Base-by-base conservation (phyloP, 2,113 vertebrate genomes). In the Odontesthes bonariensis region DNA sequence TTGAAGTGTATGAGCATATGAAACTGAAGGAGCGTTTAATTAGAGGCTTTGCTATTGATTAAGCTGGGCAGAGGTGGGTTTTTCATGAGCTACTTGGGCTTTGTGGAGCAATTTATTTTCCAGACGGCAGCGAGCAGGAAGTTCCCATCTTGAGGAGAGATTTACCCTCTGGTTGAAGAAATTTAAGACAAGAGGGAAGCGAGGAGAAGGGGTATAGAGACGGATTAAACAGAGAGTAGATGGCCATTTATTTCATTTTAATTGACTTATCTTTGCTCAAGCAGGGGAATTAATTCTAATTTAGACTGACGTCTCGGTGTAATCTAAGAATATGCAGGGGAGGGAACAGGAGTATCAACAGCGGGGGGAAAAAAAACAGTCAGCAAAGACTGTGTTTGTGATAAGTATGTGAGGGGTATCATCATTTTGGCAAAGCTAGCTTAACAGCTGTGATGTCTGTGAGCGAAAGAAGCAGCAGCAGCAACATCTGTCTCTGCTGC, bases 21-120 rank as follows among this genome's bases (percentile, higher is more conserved):
- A 88, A 88, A 86, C 72, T 78, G 81, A 85, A 87, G 77, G 57
- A 88, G 72, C 42, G 14, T 89, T 93, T 89, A 87, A 90, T 89
- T 91, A 86, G 81, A 77, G 67, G 69, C 80, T 73, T 86, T 73
- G 75, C 75, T 86, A 85, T 86, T 88, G 88, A 91, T 91, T 86
- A 82, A 75, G 59, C 32, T 65, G 73, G 84, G 77, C 82, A 77
- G 69, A 84, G 79, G 81, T 82, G 75, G 75, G 66, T 67, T 75
- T 89, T 88, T 85, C 75, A 87, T 75, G 84, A 70, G 79, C 72
- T 83, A 75, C 71, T 76, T 57, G 52, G 78, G 77, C 80, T 88
- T 77, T 84, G 75, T 76, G 76, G 63, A 76, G 69, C 75, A 59
- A 83, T 91, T 87, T 86, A 86, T 86, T 88, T 89, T 82, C 71